These are phyloP conservation scores for Scelioninae gen. 2 DNA, from an alignment of 2,888 invertebrate species.

Conservation along the genomic window DNA sequence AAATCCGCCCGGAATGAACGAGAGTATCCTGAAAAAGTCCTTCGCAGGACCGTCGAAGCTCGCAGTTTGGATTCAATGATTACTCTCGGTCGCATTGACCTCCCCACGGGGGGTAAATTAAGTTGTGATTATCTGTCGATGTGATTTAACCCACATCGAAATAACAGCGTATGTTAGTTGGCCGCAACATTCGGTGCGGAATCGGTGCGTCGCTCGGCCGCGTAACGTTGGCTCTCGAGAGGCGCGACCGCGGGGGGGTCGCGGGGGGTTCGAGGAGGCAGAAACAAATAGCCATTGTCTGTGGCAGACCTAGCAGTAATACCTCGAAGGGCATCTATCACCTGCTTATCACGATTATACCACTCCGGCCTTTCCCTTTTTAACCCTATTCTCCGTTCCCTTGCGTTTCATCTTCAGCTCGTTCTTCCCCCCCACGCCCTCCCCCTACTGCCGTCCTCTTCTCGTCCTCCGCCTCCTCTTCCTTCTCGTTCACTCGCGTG, in stretches of 20 bases:
- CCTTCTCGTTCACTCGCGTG: conserved; percentile 54
- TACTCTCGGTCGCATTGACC: conserved; percentile 59
- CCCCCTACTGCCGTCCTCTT: conserved; percentile 30
- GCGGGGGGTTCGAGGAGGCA: conserved; percentile 63
- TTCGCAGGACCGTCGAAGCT: conserved; percentile 42
- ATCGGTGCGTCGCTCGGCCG: conserved; percentile 51
- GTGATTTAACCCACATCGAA: conserved; percentile 71
- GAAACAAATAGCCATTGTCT: conserved; percentile 76
- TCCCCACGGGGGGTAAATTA: conserved; percentile 74
- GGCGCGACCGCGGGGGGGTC: neutral
- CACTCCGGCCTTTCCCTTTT: conserved; percentile 69
- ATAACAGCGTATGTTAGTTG: conserved; percentile 46
- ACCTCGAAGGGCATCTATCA: conserved; percentile 74
- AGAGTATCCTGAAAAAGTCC: conserved; percentile 41
- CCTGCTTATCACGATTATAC: conserved; percentile 76
- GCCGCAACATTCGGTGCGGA: conserved; percentile 40
- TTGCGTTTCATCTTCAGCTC: conserved; percentile 47
- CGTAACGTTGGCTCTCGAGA: conserved; percentile 51
- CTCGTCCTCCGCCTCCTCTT: conserved; percentile 36
- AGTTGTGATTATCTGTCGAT: conserved; percentile 76
- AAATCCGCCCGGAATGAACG: conserved; percentile 50
- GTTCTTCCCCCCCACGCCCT: conserved; percentile 37
- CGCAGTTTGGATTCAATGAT: conserved; percentile 52
- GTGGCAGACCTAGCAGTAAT: conserved; percentile 70
- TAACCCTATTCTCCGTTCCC: conserved; percentile 59